Evolutionary conservation across 2,113 vertebrate genomes (phyloP), one percentile per base, ranked within the genome.

Genomic region (Ifrita kowaldi): DNA sequence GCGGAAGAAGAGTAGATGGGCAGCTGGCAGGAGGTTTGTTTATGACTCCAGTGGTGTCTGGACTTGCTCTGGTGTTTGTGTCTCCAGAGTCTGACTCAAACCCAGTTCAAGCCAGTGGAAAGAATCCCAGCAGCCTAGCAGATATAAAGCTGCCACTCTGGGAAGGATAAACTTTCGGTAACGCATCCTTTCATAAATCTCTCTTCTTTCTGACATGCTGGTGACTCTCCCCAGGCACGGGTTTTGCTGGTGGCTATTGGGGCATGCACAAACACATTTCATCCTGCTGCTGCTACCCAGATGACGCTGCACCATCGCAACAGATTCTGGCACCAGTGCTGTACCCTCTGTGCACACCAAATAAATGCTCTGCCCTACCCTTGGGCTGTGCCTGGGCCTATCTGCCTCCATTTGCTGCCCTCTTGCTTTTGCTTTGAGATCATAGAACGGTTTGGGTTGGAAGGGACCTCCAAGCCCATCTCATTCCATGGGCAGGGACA

Each of bases 1-100:
- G 84, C 75, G 70, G 46, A 62, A 57, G 70, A 68, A 49, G n/a
- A 64, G 55, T 90, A 59, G 96, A 96, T 92, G 86, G 90, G 67
- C 94, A 93, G 86, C 84, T 96, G 95, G 95, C 91, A 95, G 39
- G 56, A 78, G 80, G 53, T 67, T 92, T 97, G 95, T 96, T 96
- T 96, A 92, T 89, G 33, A 95, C 80, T 95, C 39, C 39, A 41
- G 76, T 84, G 73, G 52, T 84, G 93, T 96, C 94, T 97, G 95
- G 94, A 55, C 80, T 92, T 92, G 91, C 86, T 41, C 9, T 89
- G 73, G 27, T 92, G 91, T 97, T 95, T 97, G 86, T 84, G 83
- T 86, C 95, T 97, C 76, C 27, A 10, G 39, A 71, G 80, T 91
- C 91, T 97, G 96, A 97, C 94, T 96, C 96, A 97, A 97, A 67